phyloP scores from a whole-genome alignment of 2,888 invertebrate genomes.

The Embidobia sp. region DNA sequence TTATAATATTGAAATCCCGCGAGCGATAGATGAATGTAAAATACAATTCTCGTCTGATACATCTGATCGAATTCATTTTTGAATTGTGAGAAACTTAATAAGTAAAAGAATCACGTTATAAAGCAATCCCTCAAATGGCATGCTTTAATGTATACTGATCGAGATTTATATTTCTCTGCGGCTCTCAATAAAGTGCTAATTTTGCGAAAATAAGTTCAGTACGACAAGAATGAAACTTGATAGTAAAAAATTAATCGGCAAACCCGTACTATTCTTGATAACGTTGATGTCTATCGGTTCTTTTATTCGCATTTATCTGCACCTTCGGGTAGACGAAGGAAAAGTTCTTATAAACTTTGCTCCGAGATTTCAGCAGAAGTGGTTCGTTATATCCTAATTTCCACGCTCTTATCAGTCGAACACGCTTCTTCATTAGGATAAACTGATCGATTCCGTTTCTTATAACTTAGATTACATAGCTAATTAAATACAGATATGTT shows the following conservation, averaged over 20 bases:
- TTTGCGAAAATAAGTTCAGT: conserved; percentile 6
- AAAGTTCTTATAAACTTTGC: conserved; percentile 27
- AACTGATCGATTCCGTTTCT: conserved; percentile 39
- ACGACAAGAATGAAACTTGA: background rate
- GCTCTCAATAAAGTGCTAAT: conserved; percentile 7
- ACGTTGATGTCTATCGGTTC: background rate
- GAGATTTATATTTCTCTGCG: too few species aligned
- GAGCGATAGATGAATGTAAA: too few species aligned
- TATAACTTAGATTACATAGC: conserved; percentile 14
- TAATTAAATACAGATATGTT: conserved; percentile 38
- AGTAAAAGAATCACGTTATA: too few species aligned
- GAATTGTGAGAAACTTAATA: too few species aligned
- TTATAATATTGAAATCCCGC: too few species aligned
- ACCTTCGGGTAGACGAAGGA: background rate
- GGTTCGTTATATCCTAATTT: conserved; percentile 43
- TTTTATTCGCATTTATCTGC: conserved; percentile 7
- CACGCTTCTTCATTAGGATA: conserved; percentile 39
- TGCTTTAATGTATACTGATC: conserved; percentile 1
- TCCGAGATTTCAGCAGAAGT: conserved; percentile 21
- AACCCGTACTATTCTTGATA: background rate
- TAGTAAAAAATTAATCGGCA: conserved; percentile 1
- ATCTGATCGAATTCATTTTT: too few species aligned
- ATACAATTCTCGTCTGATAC: too few species aligned
- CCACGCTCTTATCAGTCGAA: background rate
- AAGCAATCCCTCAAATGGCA: too few species aligned